phyloP scores from a whole-genome alignment of 1,140 invertebrate species.

The Heliconius melpomene region DNA sequence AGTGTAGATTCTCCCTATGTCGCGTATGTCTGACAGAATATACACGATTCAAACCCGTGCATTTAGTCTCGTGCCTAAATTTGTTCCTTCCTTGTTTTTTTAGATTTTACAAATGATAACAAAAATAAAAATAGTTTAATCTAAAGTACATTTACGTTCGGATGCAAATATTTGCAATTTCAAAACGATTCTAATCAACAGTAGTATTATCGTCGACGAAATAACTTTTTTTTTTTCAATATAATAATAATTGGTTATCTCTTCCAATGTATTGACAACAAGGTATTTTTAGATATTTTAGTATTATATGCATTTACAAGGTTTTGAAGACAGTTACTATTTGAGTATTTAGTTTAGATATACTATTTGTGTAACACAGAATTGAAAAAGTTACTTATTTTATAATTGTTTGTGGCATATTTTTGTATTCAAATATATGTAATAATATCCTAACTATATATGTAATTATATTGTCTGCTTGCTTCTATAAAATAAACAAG shows the following conservation, averaged over 20 bases:
- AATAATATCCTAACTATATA: not conserved
- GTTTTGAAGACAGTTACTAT: not conserved
- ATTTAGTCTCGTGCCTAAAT: too few relatives aligned
- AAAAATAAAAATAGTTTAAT: not conserved
- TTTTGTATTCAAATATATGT: not conserved
- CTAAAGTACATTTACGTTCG: not conserved
- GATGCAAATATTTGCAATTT: not conserved
- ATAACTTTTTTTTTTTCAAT: too few relatives aligned
- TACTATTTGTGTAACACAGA: not conserved
- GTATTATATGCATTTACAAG: not conserved
- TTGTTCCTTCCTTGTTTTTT: too few relatives aligned
- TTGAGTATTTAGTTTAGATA: not conserved
- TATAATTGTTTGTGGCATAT: not conserved
- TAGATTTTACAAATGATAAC: not conserved
- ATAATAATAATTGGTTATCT: too few relatives aligned
- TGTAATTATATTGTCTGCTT: conserved; percentile 22
- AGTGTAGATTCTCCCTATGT: too few relatives aligned
- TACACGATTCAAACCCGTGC: too few relatives aligned
- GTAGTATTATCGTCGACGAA: too few relatives aligned
- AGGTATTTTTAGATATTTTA: not conserved
- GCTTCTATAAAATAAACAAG: conserved; percentile 26
- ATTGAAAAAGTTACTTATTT: not conserved
- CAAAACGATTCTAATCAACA: too few relatives aligned
- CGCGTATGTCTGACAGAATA: too few relatives aligned
- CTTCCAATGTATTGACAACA: not conserved